Evolutionary conservation across 2,888 invertebrate species (phyloP), one percentile per base, ranked within the genome.

Genomic region (Synanthedon vespiformis): DNA sequence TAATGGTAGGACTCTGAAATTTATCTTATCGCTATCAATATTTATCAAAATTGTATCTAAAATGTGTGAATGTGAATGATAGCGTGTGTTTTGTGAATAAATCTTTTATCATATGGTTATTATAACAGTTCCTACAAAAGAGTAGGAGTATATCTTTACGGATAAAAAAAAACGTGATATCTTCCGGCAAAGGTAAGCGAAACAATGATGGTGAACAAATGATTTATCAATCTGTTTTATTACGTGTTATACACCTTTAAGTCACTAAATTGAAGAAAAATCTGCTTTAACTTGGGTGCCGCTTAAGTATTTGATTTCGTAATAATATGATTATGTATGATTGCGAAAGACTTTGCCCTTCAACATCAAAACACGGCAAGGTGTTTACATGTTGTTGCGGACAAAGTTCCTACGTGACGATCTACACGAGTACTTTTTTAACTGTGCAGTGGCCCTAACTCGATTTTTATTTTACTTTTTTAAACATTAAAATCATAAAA

Each of bases 51-150:
- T 75, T 78, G 75, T 72, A 77, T 74, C 73, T 72, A 77, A 77
- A 77, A 72, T 68, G 70, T 67, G 64, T 65, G 70, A 74, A 72
- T 76, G 78, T 80, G 80, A 79, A 77, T 80, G 77, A 72, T 81
- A 81, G 72, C 73, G 75, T 72, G 74, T 70, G 71, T 68, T 67
- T 70, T 57, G 62, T 63, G 61, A 61, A 52, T 61, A 53, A 64
- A 66, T 64, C 60, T 57, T 60, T 59, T 57, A 61, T 55, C 54
- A 57, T 56, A 56, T 59, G 57, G 56, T 61, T 63, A 56, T 71
- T 70, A 74, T 75, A 78, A 66, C 56, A 51, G 53, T 56, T 57
- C 3, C 14, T 44, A 13, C 14, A 44, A n/a, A n/a, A 14, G 44
- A n/a, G 11, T 44, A 14, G 8, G 13, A 12, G 4, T 5, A 22